Evolutionary conservation across 2,113 vertebrate species (phyloP).

Genomic region (Alectura lathami): DNA sequence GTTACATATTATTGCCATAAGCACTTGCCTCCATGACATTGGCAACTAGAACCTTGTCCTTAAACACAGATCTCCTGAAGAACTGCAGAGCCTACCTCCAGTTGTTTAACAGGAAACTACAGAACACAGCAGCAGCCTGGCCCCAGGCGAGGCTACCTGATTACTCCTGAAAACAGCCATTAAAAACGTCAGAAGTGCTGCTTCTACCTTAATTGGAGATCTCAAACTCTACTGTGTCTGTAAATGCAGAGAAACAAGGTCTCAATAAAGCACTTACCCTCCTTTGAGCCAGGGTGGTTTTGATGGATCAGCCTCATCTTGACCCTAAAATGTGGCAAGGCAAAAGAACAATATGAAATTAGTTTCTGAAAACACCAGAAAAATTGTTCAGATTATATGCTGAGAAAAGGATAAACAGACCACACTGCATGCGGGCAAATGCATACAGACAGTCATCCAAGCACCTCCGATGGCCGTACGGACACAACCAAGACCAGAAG

Average conservation of each 20-base stretch:
- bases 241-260: neutral
- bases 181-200: neutral
- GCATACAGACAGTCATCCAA: neutral
- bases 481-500: slow-evolving; percentile 5
- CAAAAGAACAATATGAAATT: neutral
- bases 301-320: slow-evolving; percentile 80
- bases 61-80: neutral
- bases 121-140: neutral
- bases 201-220: neutral
- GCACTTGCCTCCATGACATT: rapidly evolving
- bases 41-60: neutral
- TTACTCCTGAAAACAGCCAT: neutral
- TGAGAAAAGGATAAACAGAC: neutral
- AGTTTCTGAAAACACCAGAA: neutral
- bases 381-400: neutral
- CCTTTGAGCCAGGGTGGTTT: slow-evolving; percentile 90
- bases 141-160: neutral
- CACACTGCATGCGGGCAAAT: slow-evolving; percentile 41
- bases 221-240: neutral
- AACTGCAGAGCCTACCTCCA: neutral
- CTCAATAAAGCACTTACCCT: slow-evolving; percentile 81
- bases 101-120: neutral
- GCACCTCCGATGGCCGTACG: neutral
- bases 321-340: slow-evolving; percentile 69
- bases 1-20: neutral